These are phyloP conservation scores for Caprella mutica DNA, from an alignment of 2,888 invertebrate genomes.

Conservation along the genomic window DNA sequence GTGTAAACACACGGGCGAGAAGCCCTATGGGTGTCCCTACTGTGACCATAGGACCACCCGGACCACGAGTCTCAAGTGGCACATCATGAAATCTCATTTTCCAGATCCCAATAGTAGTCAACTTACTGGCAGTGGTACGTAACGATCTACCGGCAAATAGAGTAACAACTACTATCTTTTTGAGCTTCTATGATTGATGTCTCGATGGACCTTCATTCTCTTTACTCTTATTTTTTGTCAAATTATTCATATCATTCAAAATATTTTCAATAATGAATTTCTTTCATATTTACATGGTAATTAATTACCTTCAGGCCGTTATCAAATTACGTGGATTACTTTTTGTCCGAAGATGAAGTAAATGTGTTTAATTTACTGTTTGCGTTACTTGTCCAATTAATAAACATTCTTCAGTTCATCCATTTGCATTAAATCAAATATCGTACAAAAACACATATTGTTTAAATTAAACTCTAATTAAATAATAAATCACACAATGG, in stretches of 20 bases:
- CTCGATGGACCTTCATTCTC: not conserved
- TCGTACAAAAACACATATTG: not conserved
- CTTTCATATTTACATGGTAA: not conserved
- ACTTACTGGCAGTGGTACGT: not conserved
- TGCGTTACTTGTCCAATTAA: no score
- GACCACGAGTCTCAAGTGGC: slow-evolving; percentile 28
- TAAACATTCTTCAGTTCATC: no score
- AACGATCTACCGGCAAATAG: not conserved
- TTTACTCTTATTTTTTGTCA: not conserved
- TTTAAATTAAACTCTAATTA: not conserved
- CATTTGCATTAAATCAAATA: not conserved
- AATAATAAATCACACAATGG: not conserved
- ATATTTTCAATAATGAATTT: not conserved
- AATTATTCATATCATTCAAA: not conserved
- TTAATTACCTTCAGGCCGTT: no score
- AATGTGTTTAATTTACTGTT: no score
- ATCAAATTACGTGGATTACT: no score
- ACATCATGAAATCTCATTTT: slow-evolving; percentile 23
- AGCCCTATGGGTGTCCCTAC: slow-evolving; percentile 12
- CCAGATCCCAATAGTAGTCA: no score
- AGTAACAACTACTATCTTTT: no score
- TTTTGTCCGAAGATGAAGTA: no score
- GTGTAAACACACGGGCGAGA: not conserved
- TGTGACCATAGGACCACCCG: slow-evolving; percentile 27
- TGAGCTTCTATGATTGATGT: not conserved